Evolutionary conservation across 2,888 invertebrate species (phyloP), one percentile per base, ranked within the genome.

Genomic region (Tortrix viridana): DNA sequence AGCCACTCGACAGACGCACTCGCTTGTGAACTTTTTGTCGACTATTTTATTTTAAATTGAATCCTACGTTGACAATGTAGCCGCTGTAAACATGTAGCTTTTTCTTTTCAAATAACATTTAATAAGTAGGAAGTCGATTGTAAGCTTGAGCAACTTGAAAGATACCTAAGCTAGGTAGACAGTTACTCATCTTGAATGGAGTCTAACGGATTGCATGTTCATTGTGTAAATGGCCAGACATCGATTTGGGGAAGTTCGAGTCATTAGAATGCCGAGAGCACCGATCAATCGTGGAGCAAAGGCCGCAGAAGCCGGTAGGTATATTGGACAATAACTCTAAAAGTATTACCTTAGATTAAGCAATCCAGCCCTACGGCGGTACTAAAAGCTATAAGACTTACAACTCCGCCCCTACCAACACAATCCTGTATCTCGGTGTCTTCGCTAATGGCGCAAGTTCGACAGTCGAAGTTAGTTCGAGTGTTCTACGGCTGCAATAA

Each of bases 301-400:
- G 54, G 47, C 57, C 52, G 20, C 37, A 26, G 9, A 41, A 43
- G 53, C 53, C 14, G 18, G 46, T 63, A 66, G 62, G 71, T 76
- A 74, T 70, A 69, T 66, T 68, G 62, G 72, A 72, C 73, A 71
- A 72, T 72, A 75, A 74, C 71, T 79, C 76, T 74, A 77, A 82
- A 78, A 79, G 79, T 79, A 73, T 76, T 81, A 86, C 82, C 84
- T 85, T 81, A 88, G 89, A 90, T 91, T 90, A 91, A 89, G 83
- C 87, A 85, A 89, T 87, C 82, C 82, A 82, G 82, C 85, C 86
- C 85, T 86, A 79, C 75, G 80, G 75, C 75, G 79, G 81, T 84
- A 88, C 87, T 84, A 85, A 90, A 89, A 89, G 90, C 89, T 89
- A 90, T 91, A 92, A 91, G 92, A 91, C 90, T 92, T 89, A 90